Evolutionary conservation across 2,797 vertebrate species (phyloP).

Genomic region (Sternarchorhynchus goeldii): DNA sequence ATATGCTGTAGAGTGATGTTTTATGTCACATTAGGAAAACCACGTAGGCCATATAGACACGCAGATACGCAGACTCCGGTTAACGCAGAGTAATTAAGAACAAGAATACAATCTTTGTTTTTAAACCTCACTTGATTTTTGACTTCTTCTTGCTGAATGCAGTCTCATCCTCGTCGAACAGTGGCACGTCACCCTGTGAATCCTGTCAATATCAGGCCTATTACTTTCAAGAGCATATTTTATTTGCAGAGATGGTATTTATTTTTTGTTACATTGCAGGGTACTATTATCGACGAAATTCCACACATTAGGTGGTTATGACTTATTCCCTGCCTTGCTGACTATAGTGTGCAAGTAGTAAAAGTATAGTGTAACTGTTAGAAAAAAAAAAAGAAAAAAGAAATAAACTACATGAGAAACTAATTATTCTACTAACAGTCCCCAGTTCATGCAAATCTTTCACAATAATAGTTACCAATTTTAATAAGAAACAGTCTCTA

Average conservation of each 20-base stretch:
- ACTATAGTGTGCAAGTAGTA: too few relatives aligned
- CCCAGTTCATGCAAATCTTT: too few relatives aligned
- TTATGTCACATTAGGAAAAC: too few relatives aligned
- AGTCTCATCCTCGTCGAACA: slow-evolving; percentile 89
- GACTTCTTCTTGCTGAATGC: slow-evolving; percentile 66
- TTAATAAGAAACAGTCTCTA: background rate
- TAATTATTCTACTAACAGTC: background rate
- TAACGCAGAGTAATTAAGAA: background rate
- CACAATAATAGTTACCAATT: background rate
- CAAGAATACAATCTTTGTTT: background rate
- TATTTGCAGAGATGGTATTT: background rate
- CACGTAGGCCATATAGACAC: background rate
- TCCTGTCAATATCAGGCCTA: slow-evolving; percentile 68
- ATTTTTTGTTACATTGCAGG: too few relatives aligned
- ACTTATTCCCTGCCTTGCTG: too few relatives aligned
- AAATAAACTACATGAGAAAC: background rate
- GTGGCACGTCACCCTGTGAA: slow-evolving; percentile 84
- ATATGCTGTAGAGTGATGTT: too few relatives aligned
- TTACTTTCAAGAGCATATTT: background rate
- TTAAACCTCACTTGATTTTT: slow-evolving; percentile 76
- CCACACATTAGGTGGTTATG: too few relatives aligned
- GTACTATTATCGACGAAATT: too few relatives aligned
- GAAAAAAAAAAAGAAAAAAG: background rate
- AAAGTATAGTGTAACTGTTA: too few relatives aligned
- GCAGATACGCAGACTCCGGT: too few relatives aligned